phyloP scores from a whole-genome alignment of 2,113 vertebrate genomes.

The Poecile atricapillus region DNA sequence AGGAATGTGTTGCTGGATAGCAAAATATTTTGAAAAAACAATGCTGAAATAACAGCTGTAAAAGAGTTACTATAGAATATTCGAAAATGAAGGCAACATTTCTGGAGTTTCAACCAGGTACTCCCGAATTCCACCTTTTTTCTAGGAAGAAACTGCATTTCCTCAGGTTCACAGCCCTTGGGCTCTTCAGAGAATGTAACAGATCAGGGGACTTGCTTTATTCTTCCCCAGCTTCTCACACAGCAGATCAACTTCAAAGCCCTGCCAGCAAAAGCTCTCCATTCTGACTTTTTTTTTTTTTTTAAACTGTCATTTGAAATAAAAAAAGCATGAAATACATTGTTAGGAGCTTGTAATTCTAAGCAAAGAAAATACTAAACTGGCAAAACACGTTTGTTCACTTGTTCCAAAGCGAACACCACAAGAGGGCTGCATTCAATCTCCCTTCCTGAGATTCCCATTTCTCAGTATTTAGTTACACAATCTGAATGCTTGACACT shows the following conservation, averaged over 20 bases:
- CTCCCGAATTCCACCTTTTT: neutral
- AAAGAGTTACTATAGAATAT: neutral
- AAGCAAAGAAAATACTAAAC: neutral
- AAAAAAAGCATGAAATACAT: neutral
- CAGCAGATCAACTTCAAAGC: neutral
- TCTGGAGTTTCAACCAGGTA: neutral
- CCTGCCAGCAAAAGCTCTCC: neutral
- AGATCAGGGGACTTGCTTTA: neutral
- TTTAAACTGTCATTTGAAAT: neutral
- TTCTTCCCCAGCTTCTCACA: neutral
- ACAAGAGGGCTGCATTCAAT: slow-evolving; percentile 35
- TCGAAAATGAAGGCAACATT: neutral
- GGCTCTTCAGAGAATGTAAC: neutral
- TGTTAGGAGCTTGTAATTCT: neutral
- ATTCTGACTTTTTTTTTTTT: neutral
- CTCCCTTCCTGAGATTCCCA: slow-evolving; percentile 15
- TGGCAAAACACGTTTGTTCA: neutral
- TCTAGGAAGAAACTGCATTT: neutral
- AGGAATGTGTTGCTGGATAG: neutral
- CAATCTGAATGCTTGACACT: neutral
- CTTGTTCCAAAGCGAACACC: neutral
- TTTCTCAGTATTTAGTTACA: neutral
- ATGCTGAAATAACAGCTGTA: neutral
- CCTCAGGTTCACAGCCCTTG: neutral
- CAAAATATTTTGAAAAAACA: neutral